These are phyloP conservation scores for Drosophila santomea DNA, from an alignment of 1,140 invertebrate species.

Conservation along the genomic window DNA sequence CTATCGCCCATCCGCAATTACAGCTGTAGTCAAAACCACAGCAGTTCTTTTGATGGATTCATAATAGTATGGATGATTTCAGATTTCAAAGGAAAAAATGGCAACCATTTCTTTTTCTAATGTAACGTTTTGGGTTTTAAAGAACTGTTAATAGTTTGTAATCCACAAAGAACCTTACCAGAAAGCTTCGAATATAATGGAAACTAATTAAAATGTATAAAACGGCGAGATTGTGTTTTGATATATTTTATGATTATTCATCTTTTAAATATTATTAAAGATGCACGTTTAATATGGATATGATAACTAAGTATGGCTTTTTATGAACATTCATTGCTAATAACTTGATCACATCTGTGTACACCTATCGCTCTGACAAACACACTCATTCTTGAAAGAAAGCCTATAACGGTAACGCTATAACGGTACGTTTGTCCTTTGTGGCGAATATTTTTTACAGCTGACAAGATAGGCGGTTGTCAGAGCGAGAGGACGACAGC, in stretches of 20 bases:
- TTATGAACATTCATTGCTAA: neutral
- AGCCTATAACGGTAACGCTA: constrained; percentile 31
- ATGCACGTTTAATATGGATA: no score
- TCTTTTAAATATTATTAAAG: no score
- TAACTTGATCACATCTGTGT: constrained; percentile 11
- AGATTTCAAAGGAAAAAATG: no score
- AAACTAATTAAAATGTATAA: no score
- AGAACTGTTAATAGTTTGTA: no score
- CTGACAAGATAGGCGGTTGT: constrained; percentile 13
- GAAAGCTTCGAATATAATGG: no score
- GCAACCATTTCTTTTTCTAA: no score
- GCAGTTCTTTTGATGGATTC: neutral
- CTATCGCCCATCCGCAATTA: constrained; percentile 7
- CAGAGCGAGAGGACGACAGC: constrained; percentile 5
- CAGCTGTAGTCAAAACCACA: constrained; percentile 8
- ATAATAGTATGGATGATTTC: neutral
- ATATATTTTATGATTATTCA: no score
- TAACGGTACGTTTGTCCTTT: constrained; percentile 71
- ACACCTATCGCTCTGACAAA: constrained; percentile 11
- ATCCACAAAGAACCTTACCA: no score
- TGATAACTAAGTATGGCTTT: neutral
- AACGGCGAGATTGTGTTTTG: no score
- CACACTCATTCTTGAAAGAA: neutral
- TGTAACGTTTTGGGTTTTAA: no score
- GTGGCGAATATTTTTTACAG: constrained; percentile 60